These are phyloP conservation scores for Oreocharis arfaki DNA, from an alignment of 2,113 vertebrate genomes.

Conservation along the genomic window DNA sequence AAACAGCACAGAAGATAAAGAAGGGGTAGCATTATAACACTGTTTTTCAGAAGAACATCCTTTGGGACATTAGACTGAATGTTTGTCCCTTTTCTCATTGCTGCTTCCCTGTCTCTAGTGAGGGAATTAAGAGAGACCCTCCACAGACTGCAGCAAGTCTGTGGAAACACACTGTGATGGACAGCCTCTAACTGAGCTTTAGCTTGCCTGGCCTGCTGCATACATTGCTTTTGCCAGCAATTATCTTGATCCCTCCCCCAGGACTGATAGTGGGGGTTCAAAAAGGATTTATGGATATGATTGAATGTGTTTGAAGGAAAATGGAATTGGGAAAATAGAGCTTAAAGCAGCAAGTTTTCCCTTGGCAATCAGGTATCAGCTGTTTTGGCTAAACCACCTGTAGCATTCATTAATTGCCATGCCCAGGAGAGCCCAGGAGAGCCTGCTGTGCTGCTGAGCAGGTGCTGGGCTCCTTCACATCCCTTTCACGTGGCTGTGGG, in stretches of 20 bases:
- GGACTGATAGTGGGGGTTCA: not conserved
- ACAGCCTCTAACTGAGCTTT: not conserved
- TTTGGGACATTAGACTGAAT: not conserved
- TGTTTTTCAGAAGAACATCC: not conserved
- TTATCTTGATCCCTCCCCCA: not conserved
- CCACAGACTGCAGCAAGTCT: not conserved
- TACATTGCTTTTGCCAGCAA: not conserved
- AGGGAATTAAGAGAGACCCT: not conserved
- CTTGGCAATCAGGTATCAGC: not conserved
- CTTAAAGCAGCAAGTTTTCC: not conserved
- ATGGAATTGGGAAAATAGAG: not conserved
- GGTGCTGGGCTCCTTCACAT: not conserved
- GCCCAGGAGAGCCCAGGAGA: not conserved
- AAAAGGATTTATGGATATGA: not conserved
- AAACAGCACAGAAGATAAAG: not conserved
- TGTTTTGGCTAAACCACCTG: not conserved
- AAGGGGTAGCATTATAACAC: not conserved
- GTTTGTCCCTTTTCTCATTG: not conserved
- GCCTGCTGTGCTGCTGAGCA: not conserved
- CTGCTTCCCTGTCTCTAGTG: not conserved
- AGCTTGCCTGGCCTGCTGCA: not conserved
- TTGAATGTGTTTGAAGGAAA: not conserved
- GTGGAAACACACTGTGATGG: not conserved
- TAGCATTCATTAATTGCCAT: not conserved
- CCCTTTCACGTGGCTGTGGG: accelerated